Percentiles rank a stretch among this genome's conserved stretches.
These are phyloP conservation scores for Ganaspis brasiliensis DNA, from an alignment of 2,888 invertebrate genomes.

Conservation along the genomic window DNA sequence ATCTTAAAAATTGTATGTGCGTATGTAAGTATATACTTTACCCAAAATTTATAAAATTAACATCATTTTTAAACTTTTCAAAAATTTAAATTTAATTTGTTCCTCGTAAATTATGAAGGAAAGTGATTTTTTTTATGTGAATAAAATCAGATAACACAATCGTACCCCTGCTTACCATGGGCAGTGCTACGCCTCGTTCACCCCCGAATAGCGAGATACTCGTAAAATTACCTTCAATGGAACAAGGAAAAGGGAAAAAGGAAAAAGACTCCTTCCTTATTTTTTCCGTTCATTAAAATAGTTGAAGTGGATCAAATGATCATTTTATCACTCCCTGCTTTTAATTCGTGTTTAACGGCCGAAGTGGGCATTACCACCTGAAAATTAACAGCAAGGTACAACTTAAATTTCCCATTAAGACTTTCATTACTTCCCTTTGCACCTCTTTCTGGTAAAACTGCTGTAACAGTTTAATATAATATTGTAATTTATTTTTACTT, in stretches of 20 bases:
- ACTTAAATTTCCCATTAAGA: slow-evolving; percentile 14
- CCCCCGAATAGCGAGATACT: slow-evolving; percentile 59
- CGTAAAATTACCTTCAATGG: slow-evolving; percentile 65
- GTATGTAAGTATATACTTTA: too few relatives aligned
- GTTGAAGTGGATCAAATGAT: slow-evolving; percentile 22
- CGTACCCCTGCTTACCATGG: slow-evolving; percentile 40
- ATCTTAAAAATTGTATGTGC: too few relatives aligned
- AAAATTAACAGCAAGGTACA: slow-evolving; percentile 26
- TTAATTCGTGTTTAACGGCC: slow-evolving; percentile 17
- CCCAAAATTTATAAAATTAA: too few relatives aligned
- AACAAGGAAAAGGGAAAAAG: slow-evolving; percentile 48
- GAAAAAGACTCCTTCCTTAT: slow-evolving; percentile 12
- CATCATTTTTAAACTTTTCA: too few relatives aligned
- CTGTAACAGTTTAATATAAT: too few relatives aligned
- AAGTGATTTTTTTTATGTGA: too few relatives aligned
- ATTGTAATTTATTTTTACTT: too few relatives aligned
- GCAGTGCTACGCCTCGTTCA: slow-evolving; percentile 52
- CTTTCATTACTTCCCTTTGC: slow-evolving; percentile 12
- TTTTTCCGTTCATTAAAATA: slow-evolving; percentile 26
- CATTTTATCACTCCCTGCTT: slow-evolving; percentile 8
- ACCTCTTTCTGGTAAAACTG: too few relatives aligned
- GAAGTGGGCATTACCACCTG: slow-evolving; percentile 3
- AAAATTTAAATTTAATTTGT: too few relatives aligned
- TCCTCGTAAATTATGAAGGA: too few relatives aligned
- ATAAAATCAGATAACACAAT: too few relatives aligned